These are phyloP conservation scores for Cheilosia pagana DNA, from an alignment of 2,888 invertebrate genomes.

Conservation along the genomic window DNA sequence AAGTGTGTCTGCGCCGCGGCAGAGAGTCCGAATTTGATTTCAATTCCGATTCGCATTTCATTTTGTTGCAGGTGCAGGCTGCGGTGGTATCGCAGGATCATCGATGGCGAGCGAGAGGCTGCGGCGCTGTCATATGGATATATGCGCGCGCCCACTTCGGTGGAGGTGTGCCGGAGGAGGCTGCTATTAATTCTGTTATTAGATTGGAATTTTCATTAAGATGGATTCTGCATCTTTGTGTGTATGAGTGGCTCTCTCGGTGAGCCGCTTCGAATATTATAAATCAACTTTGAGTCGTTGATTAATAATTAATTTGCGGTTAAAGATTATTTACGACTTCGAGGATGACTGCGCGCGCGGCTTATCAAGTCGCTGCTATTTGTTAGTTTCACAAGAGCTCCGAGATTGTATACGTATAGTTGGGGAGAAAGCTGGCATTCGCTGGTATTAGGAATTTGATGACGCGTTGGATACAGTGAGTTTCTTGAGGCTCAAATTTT, in stretches of 20 bases:
- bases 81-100: constrained; percentile 70
- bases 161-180: constrained; percentile 70
- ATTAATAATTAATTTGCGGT: constrained; percentile 83
- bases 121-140: constrained; percentile 24
- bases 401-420: neutral
- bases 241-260: constrained; percentile 14
- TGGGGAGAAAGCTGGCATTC: neutral
- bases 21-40: constrained; percentile 65
- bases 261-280: constrained; percentile 56
- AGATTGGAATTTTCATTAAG: constrained; percentile 75
- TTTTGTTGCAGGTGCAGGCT: constrained; percentile 66
- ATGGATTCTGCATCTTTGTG: constrained; percentile 65
- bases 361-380: constrained; percentile 51
- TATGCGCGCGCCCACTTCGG: constrained; percentile 34
- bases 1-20: constrained; percentile 11
- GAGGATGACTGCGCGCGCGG: constrained; percentile 22
- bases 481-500: too few species aligned
- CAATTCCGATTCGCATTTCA: constrained; percentile 74
- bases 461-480: too few species aligned
- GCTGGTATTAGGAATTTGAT: neutral
- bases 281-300: constrained; percentile 78
- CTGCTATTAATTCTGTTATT: constrained; percentile 73
- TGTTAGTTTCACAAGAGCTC: constrained; percentile 27
- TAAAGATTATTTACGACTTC: constrained; percentile 68
- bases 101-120: constrained; percentile 49